Evolutionary conservation across 1,140 invertebrate genomes (phyloP).

Genomic region (Bombus terrestris): DNA sequence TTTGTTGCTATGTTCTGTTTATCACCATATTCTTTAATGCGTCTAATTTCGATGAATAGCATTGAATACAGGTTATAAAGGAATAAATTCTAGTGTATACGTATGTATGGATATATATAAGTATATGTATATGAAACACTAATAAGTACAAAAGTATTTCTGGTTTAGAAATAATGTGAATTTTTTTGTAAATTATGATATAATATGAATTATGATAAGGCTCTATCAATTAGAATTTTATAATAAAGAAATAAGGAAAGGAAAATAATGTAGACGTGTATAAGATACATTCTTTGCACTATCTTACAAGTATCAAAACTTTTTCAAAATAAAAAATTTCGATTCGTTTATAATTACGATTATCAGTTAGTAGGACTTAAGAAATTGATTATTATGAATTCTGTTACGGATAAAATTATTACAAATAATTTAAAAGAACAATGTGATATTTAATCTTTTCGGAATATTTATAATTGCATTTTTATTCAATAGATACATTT

Average conservation of each 20-base stretch:
- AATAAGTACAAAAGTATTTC: neutral
- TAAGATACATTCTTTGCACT: neutral
- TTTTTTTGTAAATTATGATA: neutral
- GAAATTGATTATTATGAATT: neutral
- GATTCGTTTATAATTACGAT: neutral
- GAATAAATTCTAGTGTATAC: neutral
- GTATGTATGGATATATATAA: neutral
- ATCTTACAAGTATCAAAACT: neutral
- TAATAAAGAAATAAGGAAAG: too few species aligned
- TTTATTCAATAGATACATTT: neutral
- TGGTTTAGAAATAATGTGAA: neutral
- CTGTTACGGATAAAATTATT: neutral
- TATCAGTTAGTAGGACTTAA: slow-evolving; percentile 31
- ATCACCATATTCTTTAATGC: neutral
- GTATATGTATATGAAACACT: neutral
- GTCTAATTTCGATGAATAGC: neutral
- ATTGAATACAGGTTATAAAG: neutral
- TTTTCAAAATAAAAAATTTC: neutral
- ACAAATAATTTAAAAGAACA: neutral
- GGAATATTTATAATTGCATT: too few species aligned
- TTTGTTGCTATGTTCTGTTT: neutral
- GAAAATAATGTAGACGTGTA: neutral
- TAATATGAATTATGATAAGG: neutral
- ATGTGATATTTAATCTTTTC: neutral
- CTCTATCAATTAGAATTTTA: neutral